phyloP scores from a whole-genome alignment of 2,113 vertebrate species.

The Osmerus mordax region DNA sequence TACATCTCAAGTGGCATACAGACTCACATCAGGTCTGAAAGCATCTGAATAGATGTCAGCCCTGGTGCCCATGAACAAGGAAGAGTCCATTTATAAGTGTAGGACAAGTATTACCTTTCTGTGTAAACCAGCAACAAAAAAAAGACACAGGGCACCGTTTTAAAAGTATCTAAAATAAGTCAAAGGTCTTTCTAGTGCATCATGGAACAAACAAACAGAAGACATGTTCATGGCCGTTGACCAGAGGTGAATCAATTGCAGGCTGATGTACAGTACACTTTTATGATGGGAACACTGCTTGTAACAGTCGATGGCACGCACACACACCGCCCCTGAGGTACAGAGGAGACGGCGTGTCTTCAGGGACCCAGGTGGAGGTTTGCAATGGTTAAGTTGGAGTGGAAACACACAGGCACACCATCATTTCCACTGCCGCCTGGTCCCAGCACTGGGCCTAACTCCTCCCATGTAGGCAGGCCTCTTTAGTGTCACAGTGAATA shows the following conservation, averaged over 20 bases:
- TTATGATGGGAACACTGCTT: conserved; percentile 66
- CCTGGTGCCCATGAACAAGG: background rate
- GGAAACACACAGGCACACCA: conserved; percentile 50
- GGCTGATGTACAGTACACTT: conserved; percentile 51
- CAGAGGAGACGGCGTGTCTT: too few species aligned
- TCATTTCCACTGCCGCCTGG: conserved; percentile 37
- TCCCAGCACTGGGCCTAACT: conserved; percentile 28
- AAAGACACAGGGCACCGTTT: conserved; percentile 46
- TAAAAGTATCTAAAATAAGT: conserved; percentile 38
- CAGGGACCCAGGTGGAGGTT: conserved; percentile 30
- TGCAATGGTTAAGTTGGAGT: too few species aligned
- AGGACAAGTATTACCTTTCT: conserved; percentile 53
- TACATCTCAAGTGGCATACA: conserved; percentile 20
- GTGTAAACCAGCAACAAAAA: conserved; percentile 38
- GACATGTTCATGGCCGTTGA: conserved; percentile 26
- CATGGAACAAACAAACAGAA: conserved; percentile 21
- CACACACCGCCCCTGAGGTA: conserved; percentile 46
- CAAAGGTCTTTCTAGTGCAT: conserved; percentile 52
- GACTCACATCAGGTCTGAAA: conserved; percentile 26
- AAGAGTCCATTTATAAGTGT: background rate
- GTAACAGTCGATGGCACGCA: conserved; percentile 74
- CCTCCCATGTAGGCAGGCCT: conserved; percentile 23
- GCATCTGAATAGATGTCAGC: conserved; percentile 18
- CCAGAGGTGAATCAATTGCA: conserved; percentile 19
- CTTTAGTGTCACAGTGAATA: conserved; percentile 65